Percentiles rank a stretch among this genome's conserved stretches.
Evolutionary conservation across 2,797 vertebrate genomes (phyloP).

Genomic region (Spea hammondii): DNA sequence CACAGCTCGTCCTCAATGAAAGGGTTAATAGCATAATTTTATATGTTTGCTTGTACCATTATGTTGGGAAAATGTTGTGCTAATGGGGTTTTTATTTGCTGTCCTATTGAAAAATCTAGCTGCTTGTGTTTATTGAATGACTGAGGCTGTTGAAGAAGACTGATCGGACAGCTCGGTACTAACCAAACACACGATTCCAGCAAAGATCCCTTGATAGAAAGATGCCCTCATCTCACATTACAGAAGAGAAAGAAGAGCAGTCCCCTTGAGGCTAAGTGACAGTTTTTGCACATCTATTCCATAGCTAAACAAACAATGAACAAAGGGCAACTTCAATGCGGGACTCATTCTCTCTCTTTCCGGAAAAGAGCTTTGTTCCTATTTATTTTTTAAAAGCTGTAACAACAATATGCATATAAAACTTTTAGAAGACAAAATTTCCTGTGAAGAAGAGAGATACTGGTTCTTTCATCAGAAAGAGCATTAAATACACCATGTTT

Average conservation of each 20-base stretch:
- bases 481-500: not conserved
- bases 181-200: conserved; percentile 23
- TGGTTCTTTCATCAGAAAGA: not conserved
- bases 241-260: conserved; percentile 28
- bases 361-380: not conserved
- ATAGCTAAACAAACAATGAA: conserved; percentile 38
- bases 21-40: too few species aligned
- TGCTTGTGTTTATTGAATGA: too few species aligned
- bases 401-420: conserved; percentile 8
- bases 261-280: conserved; percentile 57
- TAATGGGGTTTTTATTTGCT: too few species aligned
- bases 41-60: too few species aligned
- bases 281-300: conserved; percentile 53
- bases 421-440: not conserved
- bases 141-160: not conserved
- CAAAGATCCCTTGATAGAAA: not conserved
- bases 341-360: not conserved
- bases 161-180: not conserved
- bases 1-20: too few species aligned
- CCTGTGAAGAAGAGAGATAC: too few species aligned
- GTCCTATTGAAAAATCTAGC: too few species aligned
- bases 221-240: conserved; percentile 32
- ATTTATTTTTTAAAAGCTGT: conserved; percentile 15
- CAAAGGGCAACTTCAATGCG: conserved; percentile 3
- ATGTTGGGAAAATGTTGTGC: too few species aligned